phyloP scores from a whole-genome alignment of 2,797 vertebrate genomes.

The Allobates femoralis region DNA sequence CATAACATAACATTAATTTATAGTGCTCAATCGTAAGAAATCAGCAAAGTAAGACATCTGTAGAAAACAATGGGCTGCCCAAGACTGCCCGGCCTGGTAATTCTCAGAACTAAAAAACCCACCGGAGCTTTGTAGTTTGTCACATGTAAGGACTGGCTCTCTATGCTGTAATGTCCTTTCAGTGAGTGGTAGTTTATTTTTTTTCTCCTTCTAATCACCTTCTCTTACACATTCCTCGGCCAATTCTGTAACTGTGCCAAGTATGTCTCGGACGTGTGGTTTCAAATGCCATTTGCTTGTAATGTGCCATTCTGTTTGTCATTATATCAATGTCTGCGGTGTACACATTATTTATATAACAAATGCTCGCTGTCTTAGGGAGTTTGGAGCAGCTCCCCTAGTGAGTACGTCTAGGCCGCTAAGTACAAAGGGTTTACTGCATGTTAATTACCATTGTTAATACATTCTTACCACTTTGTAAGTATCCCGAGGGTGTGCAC shows the following conservation, averaged over 20 bases:
- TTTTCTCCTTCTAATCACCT: slow-evolving; percentile 53
- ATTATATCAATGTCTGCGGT: slow-evolving; percentile 58
- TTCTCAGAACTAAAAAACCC: slow-evolving; percentile 20
- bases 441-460: slow-evolving; percentile 61
- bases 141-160: slow-evolving; percentile 18
- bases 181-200: slow-evolving; percentile 59
- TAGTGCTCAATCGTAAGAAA: neutral
- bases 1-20: neutral
- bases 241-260: slow-evolving; percentile 57
- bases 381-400: slow-evolving; percentile 52
- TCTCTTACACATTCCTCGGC: slow-evolving; percentile 53
- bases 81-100: slow-evolving; percentile 17
- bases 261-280: slow-evolving; percentile 46
- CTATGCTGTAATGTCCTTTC: slow-evolving; percentile 52
- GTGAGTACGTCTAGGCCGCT: slow-evolving; percentile 37
- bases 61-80: neutral
- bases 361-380: slow-evolving; percentile 50
- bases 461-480: slow-evolving; percentile 51
- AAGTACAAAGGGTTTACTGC: slow-evolving; percentile 55
- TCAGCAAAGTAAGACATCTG: neutral
- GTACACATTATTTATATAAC: slow-evolving; percentile 61
- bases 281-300: slow-evolving; percentile 60
- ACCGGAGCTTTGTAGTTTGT: slow-evolving; percentile 50
- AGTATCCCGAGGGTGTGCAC: slow-evolving; percentile 27
- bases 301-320: slow-evolving; percentile 58